Percentiles rank a stretch among this genome's conserved stretches.
Evolutionary conservation across 2,113 vertebrate genomes (phyloP).

Genomic region (Maccullochella peelii): DNA sequence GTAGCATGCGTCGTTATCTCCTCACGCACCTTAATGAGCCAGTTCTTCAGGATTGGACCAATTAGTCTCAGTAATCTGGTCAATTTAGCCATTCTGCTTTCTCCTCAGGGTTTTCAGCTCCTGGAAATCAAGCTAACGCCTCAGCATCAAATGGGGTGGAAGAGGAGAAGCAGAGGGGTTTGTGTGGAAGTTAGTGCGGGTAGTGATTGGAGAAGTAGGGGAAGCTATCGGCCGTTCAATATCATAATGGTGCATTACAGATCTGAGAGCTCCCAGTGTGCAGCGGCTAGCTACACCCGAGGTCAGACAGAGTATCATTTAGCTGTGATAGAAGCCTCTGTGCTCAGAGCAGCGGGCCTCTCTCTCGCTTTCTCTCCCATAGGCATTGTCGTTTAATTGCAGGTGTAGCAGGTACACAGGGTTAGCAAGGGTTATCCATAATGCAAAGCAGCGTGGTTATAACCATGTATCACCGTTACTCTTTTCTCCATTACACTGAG

Average conservation of each 20-base stretch:
- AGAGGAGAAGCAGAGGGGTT: slow-evolving; percentile 10
- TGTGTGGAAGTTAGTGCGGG: slow-evolving; percentile 17
- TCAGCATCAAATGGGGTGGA: background rate
- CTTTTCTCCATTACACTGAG: slow-evolving; percentile 58
- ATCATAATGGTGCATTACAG: slow-evolving; percentile 80
- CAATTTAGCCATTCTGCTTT: slow-evolving; percentile 66
- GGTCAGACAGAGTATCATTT: slow-evolving; percentile 75
- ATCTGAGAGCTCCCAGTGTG: slow-evolving; percentile 56
- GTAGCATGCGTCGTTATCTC: slow-evolving; percentile 59
- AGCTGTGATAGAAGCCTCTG: slow-evolving; percentile 70
- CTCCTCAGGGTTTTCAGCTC: slow-evolving; percentile 54
- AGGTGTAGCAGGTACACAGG: slow-evolving; percentile 59
- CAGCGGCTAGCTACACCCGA: slow-evolving; percentile 53
- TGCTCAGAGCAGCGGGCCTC: slow-evolving; percentile 52
- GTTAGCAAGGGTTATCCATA: slow-evolving; percentile 66
- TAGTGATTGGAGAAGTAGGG: background rate
- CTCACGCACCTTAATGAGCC: slow-evolving; percentile 64
- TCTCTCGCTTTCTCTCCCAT: slow-evolving; percentile 45
- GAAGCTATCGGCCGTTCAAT: slow-evolving; percentile 58
- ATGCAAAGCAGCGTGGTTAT: slow-evolving; percentile 51
- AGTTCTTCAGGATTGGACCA: slow-evolving; percentile 62
- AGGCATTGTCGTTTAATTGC: slow-evolving; percentile 76
- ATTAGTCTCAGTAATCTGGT: slow-evolving; percentile 75
- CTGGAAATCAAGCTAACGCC: slow-evolving; percentile 33
- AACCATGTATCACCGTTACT: slow-evolving; percentile 58